A percentile compares a stretch with the other conserved stretches of the same genome.
These are phyloP conservation scores for Aleadryas rufinucha DNA, from an alignment of 2,113 vertebrate species.

Conservation along the genomic window DNA sequence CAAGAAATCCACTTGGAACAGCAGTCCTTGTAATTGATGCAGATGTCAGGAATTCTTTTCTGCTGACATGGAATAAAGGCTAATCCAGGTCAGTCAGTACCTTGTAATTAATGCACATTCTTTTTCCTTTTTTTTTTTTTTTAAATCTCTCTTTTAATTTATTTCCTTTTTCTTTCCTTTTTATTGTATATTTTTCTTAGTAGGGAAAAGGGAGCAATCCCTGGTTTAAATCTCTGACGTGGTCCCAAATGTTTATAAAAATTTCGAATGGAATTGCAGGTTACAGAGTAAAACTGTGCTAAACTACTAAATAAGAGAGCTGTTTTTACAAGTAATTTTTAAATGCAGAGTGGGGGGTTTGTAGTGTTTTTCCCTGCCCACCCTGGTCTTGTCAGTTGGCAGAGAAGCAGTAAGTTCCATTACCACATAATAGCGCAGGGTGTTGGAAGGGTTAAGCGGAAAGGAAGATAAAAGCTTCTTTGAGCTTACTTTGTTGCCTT, in stretches of 20 bases:
- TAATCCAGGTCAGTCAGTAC: conserved; percentile 64
- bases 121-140: background rate
- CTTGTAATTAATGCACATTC: conserved; percentile 57
- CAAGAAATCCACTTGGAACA: conserved; percentile 15
- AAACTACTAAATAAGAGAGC: conserved; percentile 12
- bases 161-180: background rate
- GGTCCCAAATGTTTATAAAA: background rate
- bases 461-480: background rate
- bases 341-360: background rate
- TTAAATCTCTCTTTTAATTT: background rate
- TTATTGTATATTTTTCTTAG: background rate
- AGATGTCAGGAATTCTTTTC: conserved; percentile 68
- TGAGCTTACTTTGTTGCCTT: conserved; percentile 27
- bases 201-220: background rate
- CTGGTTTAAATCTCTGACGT: background rate
- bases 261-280: background rate
- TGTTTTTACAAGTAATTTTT: background rate
- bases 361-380: background rate
- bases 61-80: conserved; percentile 44
- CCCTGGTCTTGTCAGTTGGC: background rate
- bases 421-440: background rate
- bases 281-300: conserved; percentile 29
- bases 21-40: conserved; percentile 42
- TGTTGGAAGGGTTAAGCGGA: conserved; percentile 23
- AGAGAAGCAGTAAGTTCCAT: background rate